Conservation (phyloP, 2,888 invertebrate species). For the Sesamia inferens region DNA sequence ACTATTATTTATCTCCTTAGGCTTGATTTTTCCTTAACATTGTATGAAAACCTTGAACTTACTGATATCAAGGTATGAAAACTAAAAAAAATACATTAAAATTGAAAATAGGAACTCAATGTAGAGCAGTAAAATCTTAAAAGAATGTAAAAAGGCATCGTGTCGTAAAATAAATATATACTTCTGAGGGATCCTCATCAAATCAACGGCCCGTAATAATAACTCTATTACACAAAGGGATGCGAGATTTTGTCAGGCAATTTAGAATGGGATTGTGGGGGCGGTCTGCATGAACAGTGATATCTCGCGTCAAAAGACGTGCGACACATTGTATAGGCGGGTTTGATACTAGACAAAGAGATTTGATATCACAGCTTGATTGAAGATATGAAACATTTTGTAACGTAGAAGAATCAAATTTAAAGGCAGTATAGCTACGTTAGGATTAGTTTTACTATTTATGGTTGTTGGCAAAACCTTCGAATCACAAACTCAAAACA, state of each 20-base stretch:
- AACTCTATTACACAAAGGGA: conserved; percentile 85
- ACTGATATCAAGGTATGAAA: neutral
- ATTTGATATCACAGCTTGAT: conserved; percentile 26
- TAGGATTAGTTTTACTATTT: neutral
- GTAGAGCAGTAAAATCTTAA: neutral
- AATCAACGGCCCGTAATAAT: conserved; percentile 85
- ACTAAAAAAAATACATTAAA: neutral
- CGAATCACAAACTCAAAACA: neutral
- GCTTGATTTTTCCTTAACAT: conserved; percentile 28
- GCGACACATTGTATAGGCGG: conserved; percentile 66
- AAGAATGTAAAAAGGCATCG: conserved; percentile 31
- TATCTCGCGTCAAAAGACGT: conserved; percentile 69
- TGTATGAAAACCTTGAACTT: conserved; percentile 2
- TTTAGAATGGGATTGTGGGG: conserved; percentile 79
- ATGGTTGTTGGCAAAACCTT: neutral
- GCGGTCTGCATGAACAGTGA: conserved; percentile 70
- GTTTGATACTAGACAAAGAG: conserved; percentile 34
- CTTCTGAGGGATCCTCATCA: conserved; percentile 74
- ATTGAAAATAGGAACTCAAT: neutral
- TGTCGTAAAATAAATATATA: conserved; percentile 56
- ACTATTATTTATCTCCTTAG: conserved; percentile 61
- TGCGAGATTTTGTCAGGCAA: conserved; percentile 82
- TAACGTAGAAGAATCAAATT: neutral
- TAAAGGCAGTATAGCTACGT: too few species aligned
- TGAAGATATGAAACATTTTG: conserved; percentile 13